Conservation (phyloP, 2,113 vertebrate genomes). For the Zapornia atra region DNA sequence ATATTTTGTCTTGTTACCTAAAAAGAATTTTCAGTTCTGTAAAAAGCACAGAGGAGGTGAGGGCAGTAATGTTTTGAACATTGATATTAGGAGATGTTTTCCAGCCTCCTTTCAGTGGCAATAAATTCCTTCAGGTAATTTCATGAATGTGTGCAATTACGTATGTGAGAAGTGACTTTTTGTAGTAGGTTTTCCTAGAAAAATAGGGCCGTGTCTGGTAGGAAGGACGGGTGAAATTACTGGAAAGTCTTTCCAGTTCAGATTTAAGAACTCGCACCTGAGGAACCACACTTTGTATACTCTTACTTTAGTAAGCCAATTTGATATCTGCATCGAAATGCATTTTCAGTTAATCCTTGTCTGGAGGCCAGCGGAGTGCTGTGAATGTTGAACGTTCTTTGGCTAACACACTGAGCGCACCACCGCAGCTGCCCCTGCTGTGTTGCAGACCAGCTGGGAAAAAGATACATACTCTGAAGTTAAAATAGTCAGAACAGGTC, state of each 20-base stretch:
- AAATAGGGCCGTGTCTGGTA: accelerated
- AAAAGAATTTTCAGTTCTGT: not conserved
- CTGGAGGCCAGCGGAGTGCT: not conserved
- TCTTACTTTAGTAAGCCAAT: not conserved
- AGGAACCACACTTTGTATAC: not conserved
- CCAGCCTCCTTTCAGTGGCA: not conserved
- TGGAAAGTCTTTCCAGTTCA: not conserved
- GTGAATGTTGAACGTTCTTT: not conserved
- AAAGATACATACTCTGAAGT: conserved; percentile 28
- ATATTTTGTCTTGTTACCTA: not conserved
- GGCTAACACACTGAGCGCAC: conserved; percentile 29
- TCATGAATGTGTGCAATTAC: not conserved
- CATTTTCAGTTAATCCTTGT: not conserved
- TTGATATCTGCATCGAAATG: conserved; percentile 7
- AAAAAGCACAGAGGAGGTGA: not conserved
- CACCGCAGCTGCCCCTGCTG: not conserved
- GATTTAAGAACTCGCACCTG: not conserved
- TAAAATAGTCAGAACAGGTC: conserved; percentile 40
- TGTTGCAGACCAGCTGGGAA: conserved; percentile 43
- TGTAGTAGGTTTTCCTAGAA: not conserved
- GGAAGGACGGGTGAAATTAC: not conserved
- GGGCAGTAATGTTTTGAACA: not conserved
- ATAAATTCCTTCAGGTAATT: not conserved
- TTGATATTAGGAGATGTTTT: not conserved
- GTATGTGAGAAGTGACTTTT: not conserved